A percentile compares a stretch with the other conserved stretches of the same genome.
Conservation (phyloP, 2,797 vertebrate species). For the Melanotaenia trifasciata region DNA sequence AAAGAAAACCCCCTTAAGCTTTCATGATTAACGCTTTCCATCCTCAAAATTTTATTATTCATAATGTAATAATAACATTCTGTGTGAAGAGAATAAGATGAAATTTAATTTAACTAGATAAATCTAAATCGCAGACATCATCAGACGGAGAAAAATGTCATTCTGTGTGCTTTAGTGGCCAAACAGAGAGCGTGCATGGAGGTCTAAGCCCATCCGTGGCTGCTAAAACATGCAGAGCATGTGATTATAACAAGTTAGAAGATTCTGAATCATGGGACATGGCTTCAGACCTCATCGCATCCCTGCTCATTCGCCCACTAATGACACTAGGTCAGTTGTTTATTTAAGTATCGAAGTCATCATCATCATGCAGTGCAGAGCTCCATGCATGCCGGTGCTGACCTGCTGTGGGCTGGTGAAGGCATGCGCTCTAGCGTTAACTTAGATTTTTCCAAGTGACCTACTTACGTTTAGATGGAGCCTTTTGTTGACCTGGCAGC, state of each 20-base stretch:
- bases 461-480: slow-evolving; percentile 65
- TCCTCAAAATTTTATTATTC: background rate
- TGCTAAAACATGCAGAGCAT: background rate
- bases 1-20: slow-evolving; percentile 6
- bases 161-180: background rate
- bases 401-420: background rate
- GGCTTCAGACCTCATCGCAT: slow-evolving; percentile 2
- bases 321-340: slow-evolving; percentile 14
- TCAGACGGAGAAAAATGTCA: background rate
- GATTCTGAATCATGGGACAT: background rate
- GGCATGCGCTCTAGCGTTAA: slow-evolving; percentile 5
- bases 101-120: background rate
- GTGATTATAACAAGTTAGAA: background rate
- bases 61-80: background rate
- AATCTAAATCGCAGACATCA: background rate
- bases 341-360: slow-evolving; percentile 4
- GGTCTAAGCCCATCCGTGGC: background rate
- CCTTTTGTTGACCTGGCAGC: slow-evolving; percentile 55
- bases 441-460: slow-evolving; percentile 27
- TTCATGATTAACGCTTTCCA: background rate
- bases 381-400: slow-evolving; percentile 2
- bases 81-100: background rate
- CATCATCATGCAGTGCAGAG: slow-evolving; percentile 33
- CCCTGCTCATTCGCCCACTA: background rate
- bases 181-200: background rate